These are phyloP conservation scores for Philopedon plagiatum DNA, from an alignment of 2,888 invertebrate genomes.

Conservation along the genomic window DNA sequence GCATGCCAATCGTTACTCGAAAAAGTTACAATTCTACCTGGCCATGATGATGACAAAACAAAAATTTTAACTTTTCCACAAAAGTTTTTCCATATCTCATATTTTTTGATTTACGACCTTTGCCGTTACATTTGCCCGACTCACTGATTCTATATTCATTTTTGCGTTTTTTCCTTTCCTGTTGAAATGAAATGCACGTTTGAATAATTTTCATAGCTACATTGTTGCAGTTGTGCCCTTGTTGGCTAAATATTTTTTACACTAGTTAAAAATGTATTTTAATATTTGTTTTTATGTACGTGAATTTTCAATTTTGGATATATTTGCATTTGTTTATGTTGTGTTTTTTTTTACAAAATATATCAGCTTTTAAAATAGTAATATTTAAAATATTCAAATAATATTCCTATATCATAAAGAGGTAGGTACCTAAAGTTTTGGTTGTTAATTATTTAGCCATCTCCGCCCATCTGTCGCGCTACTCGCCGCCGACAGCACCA, in stretches of 20 bases:
- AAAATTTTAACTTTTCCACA: slow-evolving; percentile 44
- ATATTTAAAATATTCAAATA: too few relatives aligned
- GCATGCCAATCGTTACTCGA: neutral
- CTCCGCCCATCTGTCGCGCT: too few relatives aligned
- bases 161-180: slow-evolving; percentile 48
- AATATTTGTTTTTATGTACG: slow-evolving; percentile 7
- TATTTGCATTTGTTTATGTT: neutral
- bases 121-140: slow-evolving; percentile 50
- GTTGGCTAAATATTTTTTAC: slow-evolving; percentile 40
- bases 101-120: slow-evolving; percentile 47
- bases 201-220: slow-evolving; percentile 49
- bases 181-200: slow-evolving; percentile 50
- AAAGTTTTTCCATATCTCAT: slow-evolving; percentile 50
- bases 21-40: slow-evolving; percentile 27
- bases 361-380: too few relatives aligned
- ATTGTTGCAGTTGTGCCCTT: slow-evolving; percentile 44
- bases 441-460: too few relatives aligned
- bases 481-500: too few relatives aligned
- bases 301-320: neutral
- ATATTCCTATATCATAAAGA: too few relatives aligned
- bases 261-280: slow-evolving; percentile 38
- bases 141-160: slow-evolving; percentile 51
- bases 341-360: neutral
- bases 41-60: slow-evolving; percentile 34
- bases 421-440: too few relatives aligned